A percentile compares a stretch with the other conserved stretches of the same genome.
These are phyloP conservation scores for Gymnopithys bicolor DNA, from an alignment of 2,797 vertebrate genomes.

Conservation along the genomic window DNA sequence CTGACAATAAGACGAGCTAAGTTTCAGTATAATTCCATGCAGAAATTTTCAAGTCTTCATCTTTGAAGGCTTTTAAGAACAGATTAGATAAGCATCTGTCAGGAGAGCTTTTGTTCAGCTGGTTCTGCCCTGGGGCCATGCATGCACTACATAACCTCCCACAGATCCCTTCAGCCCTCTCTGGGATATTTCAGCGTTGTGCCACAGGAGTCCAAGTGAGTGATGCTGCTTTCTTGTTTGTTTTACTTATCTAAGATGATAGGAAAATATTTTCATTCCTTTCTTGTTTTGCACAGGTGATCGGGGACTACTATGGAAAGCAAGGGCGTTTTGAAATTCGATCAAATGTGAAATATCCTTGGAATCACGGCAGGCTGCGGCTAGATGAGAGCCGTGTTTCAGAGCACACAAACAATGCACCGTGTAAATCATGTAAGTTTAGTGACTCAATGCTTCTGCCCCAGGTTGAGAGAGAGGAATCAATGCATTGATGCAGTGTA, in stretches of 20 bases:
- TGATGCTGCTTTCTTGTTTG: not conserved
- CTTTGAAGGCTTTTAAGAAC: not conserved
- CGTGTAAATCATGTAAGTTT: conserved; percentile 84
- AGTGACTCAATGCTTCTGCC: conserved; percentile 33
- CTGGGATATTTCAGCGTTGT: not conserved
- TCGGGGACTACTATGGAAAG: conserved; percentile 91
- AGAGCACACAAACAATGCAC: conserved; percentile 73
- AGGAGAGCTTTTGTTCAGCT: conserved; percentile 22
- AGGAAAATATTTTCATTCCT: not conserved
- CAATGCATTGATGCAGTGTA: not conserved
- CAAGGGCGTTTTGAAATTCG: conserved; percentile 88
- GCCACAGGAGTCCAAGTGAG: not conserved
- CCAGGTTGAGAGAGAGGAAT: not conserved
- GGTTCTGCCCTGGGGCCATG: not conserved
- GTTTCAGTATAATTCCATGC: not conserved
- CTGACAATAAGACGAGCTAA: not conserved
- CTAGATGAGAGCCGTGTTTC: conserved; percentile 74
- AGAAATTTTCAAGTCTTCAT: not conserved
- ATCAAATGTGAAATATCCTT: conserved; percentile 84
- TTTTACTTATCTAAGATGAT: not conserved
- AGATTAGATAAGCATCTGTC: conserved; percentile 15
- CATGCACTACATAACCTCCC: not conserved
- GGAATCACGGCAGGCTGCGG: conserved; percentile 81
- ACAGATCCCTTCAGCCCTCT: not conserved
- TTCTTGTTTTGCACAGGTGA: conserved; percentile 78